Evolutionary conservation across 2,797 vertebrate genomes (phyloP).

Genomic region (Eulemur rubriventer): DNA sequence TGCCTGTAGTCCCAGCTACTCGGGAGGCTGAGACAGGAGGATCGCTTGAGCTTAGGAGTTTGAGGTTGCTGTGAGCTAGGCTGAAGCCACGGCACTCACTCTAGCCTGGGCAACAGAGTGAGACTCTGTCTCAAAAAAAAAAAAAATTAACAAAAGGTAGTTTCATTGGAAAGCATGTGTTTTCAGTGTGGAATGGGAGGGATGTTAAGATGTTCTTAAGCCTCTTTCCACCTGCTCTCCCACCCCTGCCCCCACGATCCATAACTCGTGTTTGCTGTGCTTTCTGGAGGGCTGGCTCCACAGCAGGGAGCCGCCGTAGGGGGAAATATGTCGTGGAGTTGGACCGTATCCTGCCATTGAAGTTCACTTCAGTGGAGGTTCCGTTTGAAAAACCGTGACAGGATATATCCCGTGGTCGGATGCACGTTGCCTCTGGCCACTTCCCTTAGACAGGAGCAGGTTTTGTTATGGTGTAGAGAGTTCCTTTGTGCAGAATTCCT

Average conservation of each 20-base stretch:
- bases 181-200: background rate
- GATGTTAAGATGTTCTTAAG: background rate
- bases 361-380: conserved; percentile 13
- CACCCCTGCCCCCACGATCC: too few species aligned
- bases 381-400: background rate
- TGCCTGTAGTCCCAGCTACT: too few species aligned
- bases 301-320: background rate
- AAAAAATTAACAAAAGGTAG: background rate
- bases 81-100: too few species aligned
- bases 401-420: conserved; percentile 39
- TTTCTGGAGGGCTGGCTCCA: background rate
- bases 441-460: background rate
- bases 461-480: background rate
- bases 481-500: background rate
- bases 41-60: too few species aligned
- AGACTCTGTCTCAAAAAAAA: too few species aligned
- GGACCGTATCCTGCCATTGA: conserved; percentile 66
- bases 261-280: background rate
- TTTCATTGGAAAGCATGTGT: background rate
- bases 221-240: background rate
- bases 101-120: too few species aligned
- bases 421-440: background rate
- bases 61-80: too few species aligned
- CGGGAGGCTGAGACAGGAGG: too few species aligned
- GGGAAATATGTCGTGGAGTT: background rate